Evolutionary conservation across 2,797 vertebrate genomes (phyloP).

Genomic region (Aldrovandia affinis): DNA sequence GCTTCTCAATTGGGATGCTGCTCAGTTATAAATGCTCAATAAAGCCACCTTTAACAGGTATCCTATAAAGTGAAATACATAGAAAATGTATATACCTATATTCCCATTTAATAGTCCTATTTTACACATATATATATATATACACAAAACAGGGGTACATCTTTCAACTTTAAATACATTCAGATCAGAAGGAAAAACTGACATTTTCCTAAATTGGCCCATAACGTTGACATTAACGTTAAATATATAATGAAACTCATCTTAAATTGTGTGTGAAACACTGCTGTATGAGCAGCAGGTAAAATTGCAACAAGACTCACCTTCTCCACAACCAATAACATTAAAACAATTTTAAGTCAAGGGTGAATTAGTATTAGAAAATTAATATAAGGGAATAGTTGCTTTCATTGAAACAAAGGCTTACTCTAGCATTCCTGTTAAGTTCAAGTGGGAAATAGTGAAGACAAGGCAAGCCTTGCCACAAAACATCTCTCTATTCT

Average conservation of each 20-base stretch:
- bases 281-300: background rate
- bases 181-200: too few relatives aligned
- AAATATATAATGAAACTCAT: background rate
- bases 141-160: background rate
- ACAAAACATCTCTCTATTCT: background rate
- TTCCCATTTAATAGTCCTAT: too few relatives aligned
- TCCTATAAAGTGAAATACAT: too few relatives aligned
- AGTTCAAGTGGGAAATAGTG: background rate
- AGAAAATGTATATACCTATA: too few relatives aligned
- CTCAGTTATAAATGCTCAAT: background rate
- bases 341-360: background rate
- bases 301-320: background rate
- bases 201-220: too few relatives aligned
- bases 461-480: background rate
- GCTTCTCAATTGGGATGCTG: background rate
- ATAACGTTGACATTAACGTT: too few relatives aligned
- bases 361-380: background rate
- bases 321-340: background rate
- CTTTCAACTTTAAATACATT: background rate
- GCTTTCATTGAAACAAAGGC: too few relatives aligned
- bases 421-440: too few relatives aligned
- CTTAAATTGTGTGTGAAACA: background rate
- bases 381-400: background rate
- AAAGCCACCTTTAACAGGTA: background rate
- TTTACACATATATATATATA: too few relatives aligned